Conservation (phyloP, 23 tunicate genomes). For the Ascidia mentula region DNA sequence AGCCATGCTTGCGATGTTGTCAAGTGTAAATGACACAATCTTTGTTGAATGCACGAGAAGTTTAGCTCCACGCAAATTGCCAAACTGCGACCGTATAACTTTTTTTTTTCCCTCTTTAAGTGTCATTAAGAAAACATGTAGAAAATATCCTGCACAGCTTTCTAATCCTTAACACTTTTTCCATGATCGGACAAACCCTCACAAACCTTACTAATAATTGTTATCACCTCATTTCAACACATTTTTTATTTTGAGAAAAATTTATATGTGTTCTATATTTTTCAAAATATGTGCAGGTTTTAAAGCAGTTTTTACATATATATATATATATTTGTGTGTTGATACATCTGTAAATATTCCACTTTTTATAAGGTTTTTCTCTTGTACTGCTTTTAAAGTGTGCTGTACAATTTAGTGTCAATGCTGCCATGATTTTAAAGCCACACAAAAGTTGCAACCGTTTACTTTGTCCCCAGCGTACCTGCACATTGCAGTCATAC, state of each 20-base stretch:
- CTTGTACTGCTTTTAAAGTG: not conserved
- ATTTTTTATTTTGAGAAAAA: not conserved
- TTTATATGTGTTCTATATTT: not conserved
- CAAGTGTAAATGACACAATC: conserved; percentile 1
- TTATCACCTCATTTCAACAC: conserved; percentile 10
- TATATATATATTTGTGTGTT: not conserved
- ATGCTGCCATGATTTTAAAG: too few relatives aligned
- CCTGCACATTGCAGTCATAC: not conserved
- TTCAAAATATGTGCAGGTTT: not conserved
- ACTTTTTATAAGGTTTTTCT: not conserved
- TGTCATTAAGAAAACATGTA: too few relatives aligned
- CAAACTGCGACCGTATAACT: too few relatives aligned
- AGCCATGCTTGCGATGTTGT: not conserved
- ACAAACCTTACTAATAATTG: too few relatives aligned
- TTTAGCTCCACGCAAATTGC: too few relatives aligned
- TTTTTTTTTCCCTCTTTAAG: too few relatives aligned
- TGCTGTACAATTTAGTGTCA: not conserved
- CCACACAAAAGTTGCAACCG: too few relatives aligned
- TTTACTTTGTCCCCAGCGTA: too few relatives aligned
- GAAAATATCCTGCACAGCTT: too few relatives aligned
- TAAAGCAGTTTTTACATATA: not conserved
- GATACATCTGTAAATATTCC: too few relatives aligned
- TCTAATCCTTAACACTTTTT: too few relatives aligned
- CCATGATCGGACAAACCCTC: too few relatives aligned
- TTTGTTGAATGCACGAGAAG: not conserved